These are phyloP conservation scores for Agonum fuliginosum DNA, from an alignment of 2,888 invertebrate genomes.

Conservation along the genomic window DNA sequence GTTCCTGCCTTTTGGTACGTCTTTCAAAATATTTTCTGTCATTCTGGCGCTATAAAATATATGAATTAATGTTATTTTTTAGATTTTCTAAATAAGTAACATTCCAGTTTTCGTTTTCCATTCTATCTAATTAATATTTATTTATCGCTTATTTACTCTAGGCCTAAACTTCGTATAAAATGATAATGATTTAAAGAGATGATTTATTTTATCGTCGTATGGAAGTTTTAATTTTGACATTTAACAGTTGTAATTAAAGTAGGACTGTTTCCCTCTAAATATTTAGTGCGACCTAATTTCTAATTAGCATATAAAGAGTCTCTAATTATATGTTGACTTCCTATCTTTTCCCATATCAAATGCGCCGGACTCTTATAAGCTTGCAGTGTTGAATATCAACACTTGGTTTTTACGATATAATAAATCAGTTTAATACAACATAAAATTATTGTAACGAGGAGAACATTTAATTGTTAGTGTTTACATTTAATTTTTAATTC, in stretches of 20 bases:
- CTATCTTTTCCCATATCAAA: slow-evolving; percentile 17
- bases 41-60: no score
- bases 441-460: background rate
- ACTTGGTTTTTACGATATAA: background rate
- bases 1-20: no score
- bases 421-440: slow-evolving; percentile 9
- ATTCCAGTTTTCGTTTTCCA: no score
- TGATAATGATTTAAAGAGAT: background rate
- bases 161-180: background rate
- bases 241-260: slow-evolving; percentile 45
- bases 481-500: background rate
- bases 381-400: background rate
- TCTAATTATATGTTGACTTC: slow-evolving; percentile 39
- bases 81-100: no score
- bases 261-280: slow-evolving; percentile 32
- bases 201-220: background rate
- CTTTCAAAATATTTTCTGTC: no score
- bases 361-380: slow-evolving; percentile 5
- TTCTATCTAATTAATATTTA: background rate
- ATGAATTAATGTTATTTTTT: no score
- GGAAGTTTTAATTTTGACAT: slow-evolving; percentile 32
- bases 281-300: slow-evolving; percentile 39
- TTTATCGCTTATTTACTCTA: background rate
- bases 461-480: background rate
- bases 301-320: slow-evolving; percentile 56